Base-by-base conservation (phyloP, 2,888 invertebrate genomes). In the Chelonus formosanus region DNA sequence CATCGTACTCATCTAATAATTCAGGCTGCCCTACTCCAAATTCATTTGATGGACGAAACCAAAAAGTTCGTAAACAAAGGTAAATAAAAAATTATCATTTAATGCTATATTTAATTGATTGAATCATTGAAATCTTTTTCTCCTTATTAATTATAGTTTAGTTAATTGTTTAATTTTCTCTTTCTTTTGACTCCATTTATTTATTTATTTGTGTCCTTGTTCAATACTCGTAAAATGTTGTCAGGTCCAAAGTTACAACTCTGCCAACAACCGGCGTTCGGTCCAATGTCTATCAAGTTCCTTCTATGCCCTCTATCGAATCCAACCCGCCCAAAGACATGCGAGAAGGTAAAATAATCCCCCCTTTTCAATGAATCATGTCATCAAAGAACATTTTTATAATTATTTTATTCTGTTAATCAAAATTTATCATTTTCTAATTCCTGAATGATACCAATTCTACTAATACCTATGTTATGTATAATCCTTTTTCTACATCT, bases 61-160 rank as follows among this genome's bases (percentile, higher is more conserved):
- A 71, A 70, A 83, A 83, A 72, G 77, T 83, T 71, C 81, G 82
- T 59, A 83, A 82, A 79, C 81, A 78, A 69, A 83, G 82, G 83
- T 83, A 71, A 70, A 62, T 43, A 34, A 45, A 45, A 45, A 32
- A 54, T 8, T 2, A 44, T 40, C 3, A 20, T 20, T 20, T 20
- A 20, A 20, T 20, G 20, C 20, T 20, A 20, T 20, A 20, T 20
- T 20, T 2, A 20, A 20, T 20, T 20, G 20, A 20, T 20, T 20
- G 20, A 20, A 20, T 2, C 1, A 20, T 20, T 20, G 20, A 20
- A 20, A 20, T 20, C 40, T 40, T 40, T 6, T 40, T 5, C 6
- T 40, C 3, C 1, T 40, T 59, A 20, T 47, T 10, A 35, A 34
- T 48, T 50, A 48, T n/a, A 20, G 2, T 55, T 44, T 43, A 36